These are phyloP conservation scores for Torymus texanus DNA, from an alignment of 2,888 invertebrate genomes.

Conservation along the genomic window DNA sequence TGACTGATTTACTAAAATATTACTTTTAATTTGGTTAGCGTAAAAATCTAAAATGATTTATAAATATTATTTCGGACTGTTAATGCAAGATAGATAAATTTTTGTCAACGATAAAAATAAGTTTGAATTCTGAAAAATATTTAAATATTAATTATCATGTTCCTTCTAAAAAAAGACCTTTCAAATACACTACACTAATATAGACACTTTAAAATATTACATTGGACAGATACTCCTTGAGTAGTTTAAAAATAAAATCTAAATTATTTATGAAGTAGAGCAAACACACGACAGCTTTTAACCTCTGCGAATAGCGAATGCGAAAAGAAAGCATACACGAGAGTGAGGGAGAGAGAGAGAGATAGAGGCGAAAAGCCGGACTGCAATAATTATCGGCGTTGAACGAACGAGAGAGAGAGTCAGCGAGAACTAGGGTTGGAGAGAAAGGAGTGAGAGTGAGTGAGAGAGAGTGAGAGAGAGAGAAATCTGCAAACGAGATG, in stretches of 20 bases:
- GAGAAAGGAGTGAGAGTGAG: constrained; percentile 46
- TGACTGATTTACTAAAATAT: no score
- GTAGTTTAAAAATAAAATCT: background rate
- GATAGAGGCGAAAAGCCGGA: constrained; percentile 54
- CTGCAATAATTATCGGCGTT: constrained; percentile 70
- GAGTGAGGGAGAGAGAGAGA: constrained; percentile 13
- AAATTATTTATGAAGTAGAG: background rate
- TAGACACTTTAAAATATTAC: no score
- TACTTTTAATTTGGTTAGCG: no score
- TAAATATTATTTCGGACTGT: no score
- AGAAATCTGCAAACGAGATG: constrained; percentile 34
- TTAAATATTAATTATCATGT: no score
- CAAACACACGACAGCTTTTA: constrained; percentile 12
- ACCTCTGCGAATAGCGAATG: background rate
- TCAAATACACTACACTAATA: no score
- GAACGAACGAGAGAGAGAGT: constrained; percentile 53
- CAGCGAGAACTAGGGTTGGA: constrained; percentile 48
- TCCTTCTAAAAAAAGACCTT: no score
- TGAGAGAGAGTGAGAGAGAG: constrained; percentile 41
- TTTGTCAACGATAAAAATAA: no score
- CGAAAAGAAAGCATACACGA: constrained; percentile 6
- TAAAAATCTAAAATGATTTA: no score
- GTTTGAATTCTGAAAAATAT: no score
- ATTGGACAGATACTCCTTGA: background rate
- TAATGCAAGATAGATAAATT: no score